Evolutionary conservation across 2,113 vertebrate species (phyloP), one percentile per base, ranked within the genome.

Genomic region (Tonatia bakeri): DNA sequence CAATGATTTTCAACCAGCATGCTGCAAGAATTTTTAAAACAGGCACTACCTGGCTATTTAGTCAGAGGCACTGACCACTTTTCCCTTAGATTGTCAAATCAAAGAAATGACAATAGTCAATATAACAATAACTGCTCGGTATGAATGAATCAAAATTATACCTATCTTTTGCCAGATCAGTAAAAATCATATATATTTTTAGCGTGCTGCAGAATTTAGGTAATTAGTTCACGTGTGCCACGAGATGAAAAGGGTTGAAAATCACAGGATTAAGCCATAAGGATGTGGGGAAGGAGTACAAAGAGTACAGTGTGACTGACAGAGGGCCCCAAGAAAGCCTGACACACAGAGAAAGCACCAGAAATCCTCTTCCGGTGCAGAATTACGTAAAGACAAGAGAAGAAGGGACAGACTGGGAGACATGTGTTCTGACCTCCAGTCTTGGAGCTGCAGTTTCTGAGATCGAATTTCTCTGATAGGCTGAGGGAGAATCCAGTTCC

Each of bases 321-420:
- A 67, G 69, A 94, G 97, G 96, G 45, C 40, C 67, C 87, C 83
- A 79, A 64, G 40, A 56, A 96, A 77, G 73, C 10, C 84, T 80
- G n/a, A 95, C 22, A n/a, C 28, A 77, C 45, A 77, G n/a, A 93
- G 20, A 87, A 75, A 94, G 69, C 36, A 64, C 81, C 81, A 87
- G 69, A 56, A 75, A 96, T 77, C 80, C 52, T 77, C 80, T 79
- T 80, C 73, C 94, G 69, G 16, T 56, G 83, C 38, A n/a, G 43
- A 77, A 70, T 65, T 81, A 59, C 24, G 16, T 5, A 79, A 40
- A 91, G 87, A 91, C 17, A 54, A n/a, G 77, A 77, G 22, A 59
- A 33, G 47, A 19, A 16, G n/a, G 93, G 20, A 15, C 43, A 88
- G 81, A 9, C 59, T 28, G 45, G 43, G 9, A 64, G 40, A 65